Conservation (phyloP, 2,888 invertebrate species). For the Odontothrips loti region DNA sequence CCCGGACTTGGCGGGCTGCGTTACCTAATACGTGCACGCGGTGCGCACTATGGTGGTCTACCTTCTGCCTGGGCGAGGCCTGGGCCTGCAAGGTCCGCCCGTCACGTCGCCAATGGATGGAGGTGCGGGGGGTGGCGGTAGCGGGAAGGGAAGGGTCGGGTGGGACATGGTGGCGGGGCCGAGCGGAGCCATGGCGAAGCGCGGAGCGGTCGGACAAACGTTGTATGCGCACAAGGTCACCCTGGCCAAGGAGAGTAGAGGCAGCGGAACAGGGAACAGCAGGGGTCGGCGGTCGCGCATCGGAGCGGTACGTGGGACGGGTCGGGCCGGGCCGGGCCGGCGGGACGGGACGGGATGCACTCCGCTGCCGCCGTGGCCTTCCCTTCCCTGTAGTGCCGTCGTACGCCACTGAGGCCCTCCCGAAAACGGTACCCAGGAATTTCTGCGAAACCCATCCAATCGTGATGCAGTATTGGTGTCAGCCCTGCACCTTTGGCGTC, state of each 20-base stretch:
- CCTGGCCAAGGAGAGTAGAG: conserved; percentile 2
- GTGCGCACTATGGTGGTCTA: too few species aligned
- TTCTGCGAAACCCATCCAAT: too few species aligned
- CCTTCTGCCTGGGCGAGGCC: too few species aligned
- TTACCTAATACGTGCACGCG: too few species aligned
- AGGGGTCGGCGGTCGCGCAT: neutral
- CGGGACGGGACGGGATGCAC: neutral
- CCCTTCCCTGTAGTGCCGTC: too few species aligned
- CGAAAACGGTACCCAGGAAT: too few species aligned
- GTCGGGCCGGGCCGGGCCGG: neutral
- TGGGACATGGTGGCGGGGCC: neutral
- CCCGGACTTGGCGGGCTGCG: too few species aligned
- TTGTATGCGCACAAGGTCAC: conserved; percentile 12
- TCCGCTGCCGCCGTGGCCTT: neutral
- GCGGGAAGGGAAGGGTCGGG: neutral
- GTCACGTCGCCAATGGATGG: neutral
- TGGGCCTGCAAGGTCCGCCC: neutral
- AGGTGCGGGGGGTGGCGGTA: neutral
- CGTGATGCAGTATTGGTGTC: too few species aligned
- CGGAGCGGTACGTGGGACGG: neutral
- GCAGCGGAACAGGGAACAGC: conserved; percentile 5
- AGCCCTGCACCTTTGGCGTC: too few species aligned
- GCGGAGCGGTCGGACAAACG: neutral
- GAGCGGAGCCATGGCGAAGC: neutral
- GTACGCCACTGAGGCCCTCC: too few species aligned